Conservation (phyloP, 2,113 vertebrate species). For the Eupsittula cactorum region DNA sequence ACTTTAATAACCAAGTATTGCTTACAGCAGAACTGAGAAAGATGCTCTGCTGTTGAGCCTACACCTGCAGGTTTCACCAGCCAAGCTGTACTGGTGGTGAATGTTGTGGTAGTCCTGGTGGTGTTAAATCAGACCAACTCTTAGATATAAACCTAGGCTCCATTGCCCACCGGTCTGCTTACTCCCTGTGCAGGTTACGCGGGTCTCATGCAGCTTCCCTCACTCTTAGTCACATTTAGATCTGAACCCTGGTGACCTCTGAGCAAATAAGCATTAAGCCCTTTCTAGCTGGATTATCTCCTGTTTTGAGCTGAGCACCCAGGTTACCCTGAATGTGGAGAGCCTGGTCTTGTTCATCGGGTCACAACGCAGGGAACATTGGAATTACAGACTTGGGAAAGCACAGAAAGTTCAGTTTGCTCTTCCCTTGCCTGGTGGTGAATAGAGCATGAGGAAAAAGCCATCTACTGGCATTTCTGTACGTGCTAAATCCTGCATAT, state of each 20-base stretch:
- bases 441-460: neutral
- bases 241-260: constrained; percentile 18
- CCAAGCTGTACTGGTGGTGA: neutral
- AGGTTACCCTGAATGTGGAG: accelerated
- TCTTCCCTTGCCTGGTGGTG: neutral
- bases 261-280: neutral
- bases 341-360: neutral
- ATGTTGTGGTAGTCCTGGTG: neutral
- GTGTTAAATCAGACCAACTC: neutral
- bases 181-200: neutral
- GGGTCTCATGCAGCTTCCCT: neutral
- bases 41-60: neutral
- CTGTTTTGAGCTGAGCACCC: neutral
- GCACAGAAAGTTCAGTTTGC: neutral
- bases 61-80: neutral
- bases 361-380: neutral
- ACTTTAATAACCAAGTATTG: neutral
- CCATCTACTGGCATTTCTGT: neutral
- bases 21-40: neutral
- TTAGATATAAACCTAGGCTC: neutral
- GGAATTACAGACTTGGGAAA: neutral
- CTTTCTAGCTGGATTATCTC: constrained; percentile 31
- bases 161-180: accelerated
- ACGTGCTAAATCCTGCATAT: neutral
- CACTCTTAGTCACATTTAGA: neutral